A percentile compares a stretch with the other conserved stretches of the same genome.
These are phyloP conservation scores for Cercopithecus neglectus DNA, from an alignment of 2,797 vertebrate species.

Conservation along the genomic window DNA sequence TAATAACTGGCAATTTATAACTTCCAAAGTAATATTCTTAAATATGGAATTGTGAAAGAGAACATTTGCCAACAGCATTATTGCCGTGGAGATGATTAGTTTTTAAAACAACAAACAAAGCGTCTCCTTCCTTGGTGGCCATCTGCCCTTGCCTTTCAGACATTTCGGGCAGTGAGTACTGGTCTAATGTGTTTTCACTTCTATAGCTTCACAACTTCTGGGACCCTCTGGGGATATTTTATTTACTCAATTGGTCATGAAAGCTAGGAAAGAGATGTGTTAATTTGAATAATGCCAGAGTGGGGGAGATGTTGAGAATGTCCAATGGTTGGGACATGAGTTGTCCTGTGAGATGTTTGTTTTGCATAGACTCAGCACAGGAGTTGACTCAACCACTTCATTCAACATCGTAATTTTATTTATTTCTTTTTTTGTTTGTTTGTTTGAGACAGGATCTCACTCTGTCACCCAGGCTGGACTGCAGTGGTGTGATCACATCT, in stretches of 20 bases:
- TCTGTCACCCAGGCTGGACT: not conserved
- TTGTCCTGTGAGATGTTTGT: not conserved
- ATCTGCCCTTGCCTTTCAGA: not conserved
- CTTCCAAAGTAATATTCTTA: constrained; percentile 71
- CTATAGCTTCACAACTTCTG: not conserved
- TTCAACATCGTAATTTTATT: not conserved
- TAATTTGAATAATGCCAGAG: not conserved
- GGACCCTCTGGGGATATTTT: not conserved
- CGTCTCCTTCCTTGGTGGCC: not conserved
- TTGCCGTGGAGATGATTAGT: constrained; percentile 17
- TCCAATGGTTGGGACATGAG: not conserved
- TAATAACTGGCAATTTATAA: constrained; percentile 63
- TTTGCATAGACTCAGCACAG: not conserved
- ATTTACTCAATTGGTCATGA: not conserved
- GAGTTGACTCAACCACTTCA: not conserved
- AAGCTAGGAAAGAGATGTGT: not conserved
- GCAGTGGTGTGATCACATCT: not conserved
- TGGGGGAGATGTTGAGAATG: not conserved
- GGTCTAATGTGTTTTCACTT: not conserved
- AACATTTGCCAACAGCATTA: constrained; percentile 6
- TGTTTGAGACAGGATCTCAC: not conserved
- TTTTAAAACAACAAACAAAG: constrained; percentile 23
- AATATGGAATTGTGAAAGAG: not conserved
- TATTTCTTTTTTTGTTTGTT: too few relatives aligned
- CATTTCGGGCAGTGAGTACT: not conserved